Evolutionary conservation across 2,797 vertebrate genomes (phyloP).

Genomic region (Aeoliscus strigatus): DNA sequence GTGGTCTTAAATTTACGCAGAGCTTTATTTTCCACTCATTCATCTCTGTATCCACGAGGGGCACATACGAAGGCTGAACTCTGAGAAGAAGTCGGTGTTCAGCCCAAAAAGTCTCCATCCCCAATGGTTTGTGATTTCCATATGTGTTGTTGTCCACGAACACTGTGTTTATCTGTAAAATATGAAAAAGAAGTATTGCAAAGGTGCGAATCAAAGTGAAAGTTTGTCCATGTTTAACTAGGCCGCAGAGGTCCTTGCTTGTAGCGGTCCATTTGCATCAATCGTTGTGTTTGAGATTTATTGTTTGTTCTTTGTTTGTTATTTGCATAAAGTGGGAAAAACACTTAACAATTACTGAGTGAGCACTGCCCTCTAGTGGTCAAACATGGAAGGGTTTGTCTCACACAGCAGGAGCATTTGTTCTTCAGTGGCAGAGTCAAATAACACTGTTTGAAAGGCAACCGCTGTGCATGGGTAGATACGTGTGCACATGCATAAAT

Average conservation of each 20-base stretch:
- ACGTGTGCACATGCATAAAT: conserved; percentile 46
- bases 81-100: conserved; percentile 27
- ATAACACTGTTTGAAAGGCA: conserved; percentile 4
- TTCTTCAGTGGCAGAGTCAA: neutral
- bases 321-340: conserved; percentile 47
- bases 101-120: conserved; percentile 51
- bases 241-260: conserved; percentile 23
- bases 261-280: conserved; percentile 31
- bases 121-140: conserved; percentile 54
- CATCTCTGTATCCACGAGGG: conserved; percentile 49
- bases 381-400: neutral
- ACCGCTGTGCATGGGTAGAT: conserved; percentile 1
- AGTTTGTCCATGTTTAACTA: conserved; percentile 22
- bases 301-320: conserved; percentile 43
- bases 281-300: conserved; percentile 35
- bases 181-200: conserved; percentile 43
- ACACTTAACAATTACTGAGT: conserved; percentile 34
- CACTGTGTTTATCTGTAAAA: conserved; percentile 51
- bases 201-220: conserved; percentile 27
- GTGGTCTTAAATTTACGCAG: conserved; percentile 46
- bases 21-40: conserved; percentile 38
- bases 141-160: conserved; percentile 42
- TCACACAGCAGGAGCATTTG: neutral
- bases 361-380: conserved; percentile 67
- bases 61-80: conserved; percentile 46